phyloP scores from a whole-genome alignment of 2,113 vertebrate genomes.

The Engystomops pustulosus region DNA sequence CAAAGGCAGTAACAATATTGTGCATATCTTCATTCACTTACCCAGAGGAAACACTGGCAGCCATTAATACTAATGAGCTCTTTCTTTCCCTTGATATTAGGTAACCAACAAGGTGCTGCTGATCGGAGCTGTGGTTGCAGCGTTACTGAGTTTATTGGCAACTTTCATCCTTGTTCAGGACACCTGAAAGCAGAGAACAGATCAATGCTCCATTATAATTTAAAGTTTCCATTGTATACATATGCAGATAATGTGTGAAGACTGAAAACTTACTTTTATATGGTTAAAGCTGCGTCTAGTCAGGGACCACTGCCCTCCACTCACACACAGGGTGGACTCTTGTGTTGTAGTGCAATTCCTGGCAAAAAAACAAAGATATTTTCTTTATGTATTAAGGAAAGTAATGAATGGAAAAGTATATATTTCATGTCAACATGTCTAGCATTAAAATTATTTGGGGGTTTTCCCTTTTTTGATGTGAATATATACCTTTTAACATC shows the following conservation, averaged over 20 bases:
- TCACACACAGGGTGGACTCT: no score
- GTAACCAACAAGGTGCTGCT: constrained; percentile 77
- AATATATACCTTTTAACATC: neutral
- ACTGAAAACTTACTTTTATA: neutral
- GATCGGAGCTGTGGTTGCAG: constrained; percentile 76
- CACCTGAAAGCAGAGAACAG: neutral
- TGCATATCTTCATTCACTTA: no score
- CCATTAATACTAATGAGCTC: no score
- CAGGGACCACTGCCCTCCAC: neutral
- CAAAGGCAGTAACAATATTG: no score
- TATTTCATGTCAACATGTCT: neutral
- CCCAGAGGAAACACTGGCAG: no score
- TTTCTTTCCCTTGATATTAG: constrained; percentile 63
- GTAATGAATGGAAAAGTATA: neutral
- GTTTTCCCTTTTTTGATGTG: no score
- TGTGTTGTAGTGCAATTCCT: no score
- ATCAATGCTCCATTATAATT: neutral
- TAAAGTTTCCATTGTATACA: neutral
- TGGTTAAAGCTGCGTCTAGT: neutral
- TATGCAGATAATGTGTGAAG: neutral
- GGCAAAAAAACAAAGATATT: no score
- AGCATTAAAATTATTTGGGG: neutral
- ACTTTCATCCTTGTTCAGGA: constrained; percentile 71
- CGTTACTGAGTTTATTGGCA: constrained; percentile 75
- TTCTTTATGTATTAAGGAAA: neutral